Conservation (phyloP, 1,140 invertebrate genomes). For the Halictus rubicundus region DNA sequence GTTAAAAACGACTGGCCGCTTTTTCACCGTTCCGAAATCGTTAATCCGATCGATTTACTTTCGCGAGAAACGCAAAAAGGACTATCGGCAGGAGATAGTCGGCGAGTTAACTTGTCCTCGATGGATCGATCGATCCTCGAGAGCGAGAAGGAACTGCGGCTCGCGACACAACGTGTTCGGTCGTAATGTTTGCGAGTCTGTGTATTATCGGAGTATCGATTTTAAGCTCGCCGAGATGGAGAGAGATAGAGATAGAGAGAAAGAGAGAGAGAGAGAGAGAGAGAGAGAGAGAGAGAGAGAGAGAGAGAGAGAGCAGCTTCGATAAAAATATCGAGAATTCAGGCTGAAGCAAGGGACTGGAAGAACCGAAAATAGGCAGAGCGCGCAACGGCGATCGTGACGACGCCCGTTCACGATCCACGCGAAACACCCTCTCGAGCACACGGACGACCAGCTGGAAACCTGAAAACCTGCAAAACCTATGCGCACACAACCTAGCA, state of each 20-base stretch:
- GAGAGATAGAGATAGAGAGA: too few relatives aligned
- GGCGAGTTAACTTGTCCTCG: too few relatives aligned
- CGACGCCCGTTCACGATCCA: slow-evolving; percentile 35
- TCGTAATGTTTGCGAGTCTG: slow-evolving; percentile 35
- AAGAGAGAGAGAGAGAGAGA: too few relatives aligned
- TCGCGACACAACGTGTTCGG: neutral
- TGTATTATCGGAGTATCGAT: slow-evolving; percentile 55
- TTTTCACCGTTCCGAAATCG: too few relatives aligned
- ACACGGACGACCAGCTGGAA: slow-evolving; percentile 1
- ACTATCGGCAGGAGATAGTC: too few relatives aligned
- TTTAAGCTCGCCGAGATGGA: slow-evolving; percentile 34
- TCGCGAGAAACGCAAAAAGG: too few relatives aligned
- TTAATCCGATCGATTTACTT: too few relatives aligned
- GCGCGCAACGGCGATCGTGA: neutral
- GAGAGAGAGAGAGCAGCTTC: slow-evolving; percentile 12
- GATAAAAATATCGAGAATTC: slow-evolving; percentile 57
- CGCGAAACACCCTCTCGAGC: slow-evolving; percentile 19
- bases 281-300: neutral
- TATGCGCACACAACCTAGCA: too few relatives aligned
- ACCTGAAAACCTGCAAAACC: neutral
- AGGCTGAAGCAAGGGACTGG: slow-evolving; percentile 47
- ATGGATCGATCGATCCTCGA: too few relatives aligned
- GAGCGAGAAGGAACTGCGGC: neutral
- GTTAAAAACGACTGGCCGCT: too few relatives aligned
- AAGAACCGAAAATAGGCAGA: slow-evolving; percentile 47